phyloP scores from a whole-genome alignment of 2,888 invertebrate genomes.

The Nipponacmea schrenckii region DNA sequence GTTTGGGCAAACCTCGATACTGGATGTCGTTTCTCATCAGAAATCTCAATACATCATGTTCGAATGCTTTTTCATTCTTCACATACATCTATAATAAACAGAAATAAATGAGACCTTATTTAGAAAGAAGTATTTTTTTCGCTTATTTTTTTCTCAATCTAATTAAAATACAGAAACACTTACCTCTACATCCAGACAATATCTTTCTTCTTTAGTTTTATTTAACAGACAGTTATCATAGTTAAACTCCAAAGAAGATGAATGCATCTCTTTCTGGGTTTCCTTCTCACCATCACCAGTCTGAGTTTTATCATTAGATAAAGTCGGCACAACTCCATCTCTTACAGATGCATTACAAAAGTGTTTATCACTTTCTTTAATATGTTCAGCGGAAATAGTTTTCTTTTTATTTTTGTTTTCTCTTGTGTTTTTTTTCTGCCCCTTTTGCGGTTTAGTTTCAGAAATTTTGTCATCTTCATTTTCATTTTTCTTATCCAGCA shows the following conservation, averaged over 20 bases:
- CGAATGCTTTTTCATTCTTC: constrained; percentile 55
- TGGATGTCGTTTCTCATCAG: constrained; percentile 39
- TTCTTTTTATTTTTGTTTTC: background rate
- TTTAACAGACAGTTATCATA: constrained; percentile 34
- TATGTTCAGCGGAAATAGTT: too few relatives aligned
- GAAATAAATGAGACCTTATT: too few relatives aligned
- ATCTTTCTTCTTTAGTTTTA: constrained; percentile 53
- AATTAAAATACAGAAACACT: constrained; percentile 14
- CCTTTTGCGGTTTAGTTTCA: background rate
- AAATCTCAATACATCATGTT: constrained; percentile 53
- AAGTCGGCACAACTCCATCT: too few relatives aligned
- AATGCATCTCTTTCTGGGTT: background rate
- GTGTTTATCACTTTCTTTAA: too few relatives aligned
- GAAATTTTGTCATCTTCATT: too few relatives aligned
- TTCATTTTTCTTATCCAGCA: too few relatives aligned
- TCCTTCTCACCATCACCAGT: too few relatives aligned
- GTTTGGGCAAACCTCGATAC: constrained; percentile 35
- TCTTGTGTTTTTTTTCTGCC: background rate
- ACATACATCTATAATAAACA: constrained; percentile 49
- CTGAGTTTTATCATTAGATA: too few relatives aligned
- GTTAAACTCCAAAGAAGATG: constrained; percentile 10
- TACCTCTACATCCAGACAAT: constrained; percentile 56
- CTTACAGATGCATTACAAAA: too few relatives aligned
- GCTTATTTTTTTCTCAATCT: too few relatives aligned
- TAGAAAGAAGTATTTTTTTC: too few relatives aligned